Percentiles rank a stretch among this genome's conserved stretches.
Conservation (phyloP, 2,113 vertebrate species). For the Ploceus nigricollis region DNA sequence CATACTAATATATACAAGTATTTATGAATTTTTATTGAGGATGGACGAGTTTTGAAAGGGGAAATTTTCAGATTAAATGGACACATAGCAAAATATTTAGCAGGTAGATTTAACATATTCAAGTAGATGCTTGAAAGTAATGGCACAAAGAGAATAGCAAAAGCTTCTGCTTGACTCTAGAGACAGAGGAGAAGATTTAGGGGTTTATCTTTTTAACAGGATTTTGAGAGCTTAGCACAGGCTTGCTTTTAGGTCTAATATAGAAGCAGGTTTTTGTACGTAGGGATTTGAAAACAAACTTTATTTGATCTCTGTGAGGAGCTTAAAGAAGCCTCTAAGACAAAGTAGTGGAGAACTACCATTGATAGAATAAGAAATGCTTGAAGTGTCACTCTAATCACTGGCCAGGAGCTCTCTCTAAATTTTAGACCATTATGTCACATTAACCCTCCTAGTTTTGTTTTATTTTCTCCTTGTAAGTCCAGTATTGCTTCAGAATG, state of each 20-base stretch:
- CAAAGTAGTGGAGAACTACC: neutral
- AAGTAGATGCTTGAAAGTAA: neutral
- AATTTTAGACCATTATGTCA: neutral
- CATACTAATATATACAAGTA: neutral
- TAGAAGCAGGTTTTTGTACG: neutral
- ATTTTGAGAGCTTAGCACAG: constrained; percentile 34
- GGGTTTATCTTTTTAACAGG: constrained; percentile 22
- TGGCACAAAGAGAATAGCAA: neutral
- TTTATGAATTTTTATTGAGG: neutral
- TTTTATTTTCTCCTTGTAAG: neutral
- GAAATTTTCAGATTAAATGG: neutral
- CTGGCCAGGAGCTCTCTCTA: neutral
- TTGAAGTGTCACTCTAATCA: neutral
- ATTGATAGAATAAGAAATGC: neutral
- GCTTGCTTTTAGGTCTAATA: neutral
- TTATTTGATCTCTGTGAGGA: constrained; percentile 25
- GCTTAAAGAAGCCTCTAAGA: constrained; percentile 2
- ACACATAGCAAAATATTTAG: neutral
- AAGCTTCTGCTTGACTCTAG: neutral
- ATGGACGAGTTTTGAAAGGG: neutral
- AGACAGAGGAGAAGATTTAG: neutral
- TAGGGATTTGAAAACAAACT: constrained; percentile 34
- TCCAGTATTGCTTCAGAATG: neutral
- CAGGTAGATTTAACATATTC: neutral
- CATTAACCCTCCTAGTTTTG: neutral